These are phyloP conservation scores for Equus przewalskii DNA, from an alignment of 2,113 vertebrate genomes.

Conservation along the genomic window DNA sequence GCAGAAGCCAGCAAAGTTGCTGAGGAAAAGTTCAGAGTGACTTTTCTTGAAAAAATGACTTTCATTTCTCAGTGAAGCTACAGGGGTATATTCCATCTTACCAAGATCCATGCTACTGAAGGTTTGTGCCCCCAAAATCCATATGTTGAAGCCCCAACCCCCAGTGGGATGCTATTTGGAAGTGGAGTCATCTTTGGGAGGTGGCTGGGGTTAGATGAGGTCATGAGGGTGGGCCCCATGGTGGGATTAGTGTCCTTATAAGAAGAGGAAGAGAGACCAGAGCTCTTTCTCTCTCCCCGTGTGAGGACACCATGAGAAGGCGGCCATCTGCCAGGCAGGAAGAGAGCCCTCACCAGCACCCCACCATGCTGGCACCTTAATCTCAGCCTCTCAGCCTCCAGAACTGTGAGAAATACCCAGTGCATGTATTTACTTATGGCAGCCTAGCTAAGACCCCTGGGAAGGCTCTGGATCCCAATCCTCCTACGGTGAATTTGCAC, in stretches of 20 bases:
- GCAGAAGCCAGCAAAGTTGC: background rate
- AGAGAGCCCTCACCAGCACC: background rate
- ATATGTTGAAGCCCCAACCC: no score
- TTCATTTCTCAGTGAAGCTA: background rate
- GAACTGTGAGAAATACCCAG: background rate
- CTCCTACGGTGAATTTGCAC: background rate
- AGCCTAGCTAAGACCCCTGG: background rate
- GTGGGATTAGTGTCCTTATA: background rate
- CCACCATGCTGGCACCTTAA: no score
- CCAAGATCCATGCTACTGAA: background rate
- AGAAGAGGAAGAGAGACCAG: background rate
- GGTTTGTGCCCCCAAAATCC: background rate
- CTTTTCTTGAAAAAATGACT: no score
- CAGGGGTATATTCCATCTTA: background rate
- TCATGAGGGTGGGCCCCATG: background rate
- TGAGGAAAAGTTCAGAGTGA: background rate
- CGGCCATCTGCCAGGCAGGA: background rate
- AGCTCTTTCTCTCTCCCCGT: rapidly evolving
- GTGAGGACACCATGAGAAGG: background rate
- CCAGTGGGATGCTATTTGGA: background rate
- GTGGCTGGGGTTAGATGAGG: background rate
- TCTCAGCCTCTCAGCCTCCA: background rate
- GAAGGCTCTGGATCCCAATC: background rate
- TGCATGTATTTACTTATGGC: background rate
- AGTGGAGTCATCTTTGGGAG: background rate